Evolutionary conservation across 2,888 invertebrate genomes (phyloP), one percentile per base, ranked within the genome.

Genomic region (Nemurella pictetii): DNA sequence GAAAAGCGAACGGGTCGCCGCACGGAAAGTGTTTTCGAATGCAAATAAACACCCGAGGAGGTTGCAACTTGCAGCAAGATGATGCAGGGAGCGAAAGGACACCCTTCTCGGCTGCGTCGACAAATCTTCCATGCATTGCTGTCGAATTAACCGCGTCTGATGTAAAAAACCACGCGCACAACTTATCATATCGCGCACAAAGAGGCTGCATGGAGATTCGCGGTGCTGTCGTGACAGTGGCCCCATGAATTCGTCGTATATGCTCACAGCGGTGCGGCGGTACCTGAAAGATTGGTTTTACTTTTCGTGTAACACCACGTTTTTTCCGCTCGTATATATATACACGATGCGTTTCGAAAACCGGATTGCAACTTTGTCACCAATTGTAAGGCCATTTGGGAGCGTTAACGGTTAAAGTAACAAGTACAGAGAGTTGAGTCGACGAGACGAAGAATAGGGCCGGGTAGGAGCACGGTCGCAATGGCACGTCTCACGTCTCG

Each of bases 211-310:
- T 35, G 55, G 2, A 20, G 1, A 55, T 55, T 55, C 55, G 55
- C 55, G 55, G 55, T 55, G 55, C 55, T 55, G 55, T 55, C 55
- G 9, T 2, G 20, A 20, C 55, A 7, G 35, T 2, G 15, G 20
- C 55, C 55, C 20, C 9, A 5, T 32, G 32, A 3, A 20, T 55
- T 55, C 55, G 2, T 55, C n/a, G n/a, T n/a, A n/a, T n/a, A n/a
- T n/a, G n/a, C n/a, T n/a, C n/a, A n/a, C n/a, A n/a, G 55, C 20
- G 55, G 55, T 20, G 55, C 55, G 55, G 5, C 20, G 1, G 28
- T 75, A 75, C 75, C 75, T 75, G 75, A 75, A 75, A 75, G 75
- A 27, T 75, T 75, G 75, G 75, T 75, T 75, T 75, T 75, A 55
- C 55, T 55, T 55, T 55, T 55, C 55, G 55, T 55, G 75, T 75